Evolutionary conservation across 2,797 vertebrate genomes (phyloP).

Genomic region (Acanthis flammea): DNA sequence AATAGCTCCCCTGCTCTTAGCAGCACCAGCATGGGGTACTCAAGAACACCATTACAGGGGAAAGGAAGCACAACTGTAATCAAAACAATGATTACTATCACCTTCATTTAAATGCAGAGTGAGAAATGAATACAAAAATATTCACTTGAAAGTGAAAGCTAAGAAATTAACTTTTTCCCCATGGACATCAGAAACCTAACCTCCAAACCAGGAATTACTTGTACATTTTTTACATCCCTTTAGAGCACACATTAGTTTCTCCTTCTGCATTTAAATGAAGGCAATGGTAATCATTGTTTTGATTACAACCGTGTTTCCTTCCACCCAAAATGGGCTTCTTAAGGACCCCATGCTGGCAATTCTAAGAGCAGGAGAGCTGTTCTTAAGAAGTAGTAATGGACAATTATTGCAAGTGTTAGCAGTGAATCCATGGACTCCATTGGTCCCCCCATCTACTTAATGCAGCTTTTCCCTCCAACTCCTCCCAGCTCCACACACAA

Average conservation of each 20-base stretch:
- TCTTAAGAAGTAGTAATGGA: constrained; percentile 68
- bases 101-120: constrained; percentile 70
- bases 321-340: constrained; percentile 63
- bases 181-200: constrained; percentile 66
- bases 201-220: constrained; percentile 61
- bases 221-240: constrained; percentile 43
- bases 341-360: constrained; percentile 66
- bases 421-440: background rate
- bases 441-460: constrained; percentile 11
- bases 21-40: constrained; percentile 63
- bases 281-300: constrained; percentile 70
- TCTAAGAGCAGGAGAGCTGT: constrained; percentile 49
- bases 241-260: constrained; percentile 61
- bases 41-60: constrained; percentile 64
- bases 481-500: background rate
- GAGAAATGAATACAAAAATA: constrained; percentile 69
- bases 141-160: constrained; percentile 64
- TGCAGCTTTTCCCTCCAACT: background rate
- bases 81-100: constrained; percentile 67
- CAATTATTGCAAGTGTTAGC: constrained; percentile 33
- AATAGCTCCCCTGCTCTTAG: constrained; percentile 54
- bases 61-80: constrained; percentile 62
- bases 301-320: constrained; percentile 68
- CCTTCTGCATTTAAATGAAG: constrained; percentile 67
- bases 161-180: constrained; percentile 72